Evolutionary conservation across 2,888 invertebrate species (phyloP).

Genomic region (Carterocephalus palaemon): DNA sequence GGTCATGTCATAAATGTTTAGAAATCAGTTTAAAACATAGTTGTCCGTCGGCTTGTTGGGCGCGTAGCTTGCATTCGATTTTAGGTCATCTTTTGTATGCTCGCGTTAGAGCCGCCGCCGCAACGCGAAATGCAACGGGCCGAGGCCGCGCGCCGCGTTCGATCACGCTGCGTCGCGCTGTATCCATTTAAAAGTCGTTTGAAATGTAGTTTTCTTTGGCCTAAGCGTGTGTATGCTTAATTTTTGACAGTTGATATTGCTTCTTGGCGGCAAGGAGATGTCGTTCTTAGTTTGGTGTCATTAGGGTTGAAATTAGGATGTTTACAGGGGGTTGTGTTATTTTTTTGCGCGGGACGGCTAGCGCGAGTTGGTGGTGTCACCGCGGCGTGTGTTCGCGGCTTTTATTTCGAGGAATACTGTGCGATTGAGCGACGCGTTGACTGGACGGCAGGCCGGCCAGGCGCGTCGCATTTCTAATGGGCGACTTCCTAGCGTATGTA

Average conservation of each 20-base stretch:
- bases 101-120: conserved; percentile 66
- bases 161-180: conserved; percentile 63
- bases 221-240: conserved; percentile 73
- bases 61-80: conserved; percentile 69
- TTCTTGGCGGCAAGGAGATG: conserved; percentile 51
- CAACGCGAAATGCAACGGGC: conserved; percentile 73
- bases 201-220: conserved; percentile 70
- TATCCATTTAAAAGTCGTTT: conserved; percentile 67
- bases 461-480: conserved; percentile 27
- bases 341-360: conserved; percentile 68
- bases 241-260: conserved; percentile 79
- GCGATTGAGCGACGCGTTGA: conserved; percentile 48
- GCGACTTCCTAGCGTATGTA: conserved; percentile 20
- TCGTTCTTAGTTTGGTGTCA: conserved; percentile 50
- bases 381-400: conserved; percentile 46
- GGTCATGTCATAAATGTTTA: conserved; percentile 62
- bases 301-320: conserved; percentile 66
- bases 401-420: conserved; percentile 71
- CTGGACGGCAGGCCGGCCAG: conserved; percentile 5
- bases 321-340: conserved; percentile 50
- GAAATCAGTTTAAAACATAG: conserved; percentile 63
- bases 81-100: conserved; percentile 78
- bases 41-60: conserved; percentile 48
- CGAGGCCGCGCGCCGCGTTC: conserved; percentile 73
- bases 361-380: conserved; percentile 60